These are phyloP conservation scores for Leptothorax acervorum DNA, from an alignment of 2,888 invertebrate species.

Conservation along the genomic window DNA sequence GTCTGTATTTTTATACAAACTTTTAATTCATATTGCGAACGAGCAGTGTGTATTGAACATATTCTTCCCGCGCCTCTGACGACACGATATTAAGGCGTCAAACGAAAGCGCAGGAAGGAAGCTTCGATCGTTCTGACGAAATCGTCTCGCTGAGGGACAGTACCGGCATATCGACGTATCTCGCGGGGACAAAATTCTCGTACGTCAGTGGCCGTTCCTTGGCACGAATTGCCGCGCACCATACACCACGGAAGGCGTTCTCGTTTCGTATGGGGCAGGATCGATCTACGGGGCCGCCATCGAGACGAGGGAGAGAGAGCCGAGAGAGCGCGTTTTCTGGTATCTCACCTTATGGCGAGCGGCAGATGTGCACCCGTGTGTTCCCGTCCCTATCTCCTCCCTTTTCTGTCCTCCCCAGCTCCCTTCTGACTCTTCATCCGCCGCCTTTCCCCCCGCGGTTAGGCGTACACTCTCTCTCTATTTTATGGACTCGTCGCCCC, in stretches of 20 bases:
- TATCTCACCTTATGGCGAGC: slow-evolving; percentile 81
- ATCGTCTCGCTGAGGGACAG: not conserved
- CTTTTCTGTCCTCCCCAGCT: slow-evolving; percentile 22
- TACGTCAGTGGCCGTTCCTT: slow-evolving; percentile 68
- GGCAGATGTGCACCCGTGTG: slow-evolving; percentile 78
- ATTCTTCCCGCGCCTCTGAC: not conserved
- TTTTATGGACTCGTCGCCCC: slow-evolving; percentile 76
- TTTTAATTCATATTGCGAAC: not conserved
- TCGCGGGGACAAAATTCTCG: slow-evolving; percentile 63
- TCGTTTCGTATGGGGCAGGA: slow-evolving; percentile 74
- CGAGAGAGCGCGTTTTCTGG: slow-evolving; percentile 79
- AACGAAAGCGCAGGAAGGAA: not conserved
- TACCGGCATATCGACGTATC: not conserved
- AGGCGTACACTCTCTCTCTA: slow-evolving; percentile 38
- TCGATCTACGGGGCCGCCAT: slow-evolving; percentile 77
- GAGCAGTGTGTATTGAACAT: not conserved
- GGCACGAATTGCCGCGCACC: slow-evolving; percentile 73
- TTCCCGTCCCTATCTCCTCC: slow-evolving; percentile 36
- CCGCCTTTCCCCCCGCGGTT: not conserved
- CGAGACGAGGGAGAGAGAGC: slow-evolving; percentile 73
- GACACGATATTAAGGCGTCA: not conserved
- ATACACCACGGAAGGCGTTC: slow-evolving; percentile 73
- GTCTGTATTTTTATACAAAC: not conserved
- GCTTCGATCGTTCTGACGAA: not conserved
- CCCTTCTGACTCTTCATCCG: slow-evolving; percentile 19